phyloP scores from a whole-genome alignment of 2,113 vertebrate genomes.

The Ochotona curzoniae region DNA sequence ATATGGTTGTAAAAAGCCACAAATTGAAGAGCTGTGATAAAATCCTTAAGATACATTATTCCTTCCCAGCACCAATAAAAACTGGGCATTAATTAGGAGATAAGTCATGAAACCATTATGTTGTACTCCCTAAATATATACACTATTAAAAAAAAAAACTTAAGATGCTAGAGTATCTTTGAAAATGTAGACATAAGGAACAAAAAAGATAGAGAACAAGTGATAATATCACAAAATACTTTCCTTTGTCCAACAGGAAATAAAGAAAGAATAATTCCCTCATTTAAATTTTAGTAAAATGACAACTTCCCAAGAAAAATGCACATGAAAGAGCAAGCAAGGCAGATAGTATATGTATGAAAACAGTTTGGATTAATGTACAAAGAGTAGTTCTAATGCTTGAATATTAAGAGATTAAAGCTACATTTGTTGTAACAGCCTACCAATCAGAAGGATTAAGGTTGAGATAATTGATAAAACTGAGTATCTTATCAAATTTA shows the following conservation, averaged over 20 bases:
- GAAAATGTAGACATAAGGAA: no score
- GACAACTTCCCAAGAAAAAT: neutral
- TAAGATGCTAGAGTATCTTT: no score
- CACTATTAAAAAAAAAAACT: neutral
- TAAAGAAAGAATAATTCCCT: neutral
- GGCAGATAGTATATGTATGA: accelerated
- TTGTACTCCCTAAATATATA: neutral
- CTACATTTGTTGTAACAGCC: neutral
- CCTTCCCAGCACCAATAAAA: constrained; percentile 56
- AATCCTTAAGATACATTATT: neutral
- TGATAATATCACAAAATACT: neutral
- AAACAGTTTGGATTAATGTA: neutral
- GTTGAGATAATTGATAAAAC: neutral
- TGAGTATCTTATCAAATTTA: neutral
- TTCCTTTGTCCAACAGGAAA: neutral
- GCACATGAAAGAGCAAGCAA: no score
- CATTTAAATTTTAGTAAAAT: neutral
- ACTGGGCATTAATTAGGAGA: constrained; percentile 53
- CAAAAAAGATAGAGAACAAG: no score
- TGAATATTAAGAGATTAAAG: neutral
- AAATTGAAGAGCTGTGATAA: constrained; percentile 74
- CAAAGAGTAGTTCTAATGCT: neutral
- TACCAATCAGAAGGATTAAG: neutral
- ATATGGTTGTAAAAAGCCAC: constrained; percentile 71
- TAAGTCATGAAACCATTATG: neutral